Conservation (phyloP, 2,797 vertebrate species). For the Lacerta bilineata region DNA sequence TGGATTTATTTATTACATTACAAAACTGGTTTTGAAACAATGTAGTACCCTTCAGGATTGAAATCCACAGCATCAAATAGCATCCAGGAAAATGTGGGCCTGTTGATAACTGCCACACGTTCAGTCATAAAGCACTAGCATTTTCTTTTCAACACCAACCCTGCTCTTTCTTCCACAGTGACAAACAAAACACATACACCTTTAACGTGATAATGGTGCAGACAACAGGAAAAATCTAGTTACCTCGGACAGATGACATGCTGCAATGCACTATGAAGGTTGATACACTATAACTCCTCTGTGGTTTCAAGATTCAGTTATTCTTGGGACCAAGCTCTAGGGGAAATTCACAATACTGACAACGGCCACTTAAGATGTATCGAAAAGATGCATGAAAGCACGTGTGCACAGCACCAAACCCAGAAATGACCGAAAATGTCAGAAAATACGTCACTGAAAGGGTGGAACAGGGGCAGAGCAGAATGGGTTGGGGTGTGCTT, state of each 20-base stretch:
- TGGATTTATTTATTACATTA: background rate
- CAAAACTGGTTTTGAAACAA: background rate
- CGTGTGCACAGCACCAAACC: too few relatives aligned
- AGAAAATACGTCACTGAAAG: too few relatives aligned
- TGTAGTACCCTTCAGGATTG: background rate
- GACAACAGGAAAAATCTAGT: background rate
- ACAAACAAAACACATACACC: background rate
- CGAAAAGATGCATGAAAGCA: too few relatives aligned
- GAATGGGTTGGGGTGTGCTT: too few relatives aligned
- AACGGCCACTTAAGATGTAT: too few relatives aligned
- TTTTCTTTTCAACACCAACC: background rate
- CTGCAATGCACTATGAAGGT: background rate
- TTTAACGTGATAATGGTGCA: background rate
- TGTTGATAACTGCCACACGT: background rate
- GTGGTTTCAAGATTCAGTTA: background rate
- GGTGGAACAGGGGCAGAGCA: too few relatives aligned
- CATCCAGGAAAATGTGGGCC: background rate
- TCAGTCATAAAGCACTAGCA: background rate
- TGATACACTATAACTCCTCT: background rate
- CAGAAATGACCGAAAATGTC: too few relatives aligned
- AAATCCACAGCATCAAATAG: background rate
- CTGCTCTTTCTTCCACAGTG: background rate
- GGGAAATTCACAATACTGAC: background rate
- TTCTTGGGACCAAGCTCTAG: background rate
- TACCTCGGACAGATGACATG: background rate